Conservation (phyloP, 2,113 vertebrate genomes). For the Thamnophis sirtalis region DNA sequence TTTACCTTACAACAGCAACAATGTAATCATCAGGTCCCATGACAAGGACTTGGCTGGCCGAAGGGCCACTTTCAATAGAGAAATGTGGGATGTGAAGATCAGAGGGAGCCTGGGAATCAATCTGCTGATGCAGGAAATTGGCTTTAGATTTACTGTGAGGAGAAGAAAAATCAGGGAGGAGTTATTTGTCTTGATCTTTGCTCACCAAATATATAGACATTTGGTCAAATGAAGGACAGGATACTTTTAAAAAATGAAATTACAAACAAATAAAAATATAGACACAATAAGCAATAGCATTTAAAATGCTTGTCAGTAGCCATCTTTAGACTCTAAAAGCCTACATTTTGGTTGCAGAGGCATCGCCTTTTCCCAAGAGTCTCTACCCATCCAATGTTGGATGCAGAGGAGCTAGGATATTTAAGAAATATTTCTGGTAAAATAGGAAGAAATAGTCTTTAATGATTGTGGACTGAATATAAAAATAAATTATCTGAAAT, state of each 20-base stretch:
- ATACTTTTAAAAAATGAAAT: not conserved
- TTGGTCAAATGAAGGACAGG: not conserved
- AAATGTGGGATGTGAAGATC: conserved; percentile 70
- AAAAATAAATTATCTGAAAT: not conserved
- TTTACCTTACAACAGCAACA: conserved; percentile 88
- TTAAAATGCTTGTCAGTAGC: not conserved
- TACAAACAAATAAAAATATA: not conserved
- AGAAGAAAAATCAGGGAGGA: not conserved
- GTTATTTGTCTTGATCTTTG: not conserved
- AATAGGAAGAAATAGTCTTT: not conserved
- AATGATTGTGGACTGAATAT: not conserved
- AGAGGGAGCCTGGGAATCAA: conserved; percentile 79
- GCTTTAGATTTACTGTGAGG: conserved; percentile 83
- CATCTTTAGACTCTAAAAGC: not conserved
- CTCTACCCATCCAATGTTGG: not conserved
- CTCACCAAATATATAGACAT: not conserved
- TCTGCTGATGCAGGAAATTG: conserved; percentile 77
- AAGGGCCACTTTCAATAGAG: conserved; percentile 67
- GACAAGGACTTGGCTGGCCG: conserved; percentile 87
- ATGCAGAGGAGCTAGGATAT: not conserved
- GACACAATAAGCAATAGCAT: not conserved
- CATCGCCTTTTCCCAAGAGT: not conserved
- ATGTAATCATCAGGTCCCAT: conserved; percentile 96
- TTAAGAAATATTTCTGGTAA: not conserved
- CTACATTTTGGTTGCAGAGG: not conserved